phyloP scores from a whole-genome alignment of 2,888 invertebrate genomes.

The Pyrochroa serraticornis region DNA sequence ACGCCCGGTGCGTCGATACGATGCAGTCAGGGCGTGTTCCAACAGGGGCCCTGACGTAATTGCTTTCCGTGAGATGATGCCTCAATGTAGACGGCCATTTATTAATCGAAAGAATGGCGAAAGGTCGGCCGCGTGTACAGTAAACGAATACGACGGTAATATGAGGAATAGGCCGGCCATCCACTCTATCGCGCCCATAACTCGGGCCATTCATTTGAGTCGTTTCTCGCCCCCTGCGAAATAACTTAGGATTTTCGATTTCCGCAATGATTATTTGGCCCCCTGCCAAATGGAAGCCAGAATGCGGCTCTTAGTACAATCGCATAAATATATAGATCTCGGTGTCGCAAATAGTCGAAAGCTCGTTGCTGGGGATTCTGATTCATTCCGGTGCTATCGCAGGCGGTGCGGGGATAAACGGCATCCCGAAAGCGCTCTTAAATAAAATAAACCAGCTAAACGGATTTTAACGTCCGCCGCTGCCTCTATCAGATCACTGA shows the following conservation, averaged over 20 bases:
- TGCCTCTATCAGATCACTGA: neutral
- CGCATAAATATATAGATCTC: slow-evolving; percentile 33
- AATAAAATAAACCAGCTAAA: slow-evolving; percentile 24
- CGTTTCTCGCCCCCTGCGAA: slow-evolving; percentile 45
- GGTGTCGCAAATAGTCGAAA: slow-evolving; percentile 18
- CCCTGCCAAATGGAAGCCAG: slow-evolving; percentile 43
- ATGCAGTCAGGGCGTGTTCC: neutral
- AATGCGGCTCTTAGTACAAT: slow-evolving; percentile 40
- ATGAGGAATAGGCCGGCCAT: slow-evolving; percentile 42
- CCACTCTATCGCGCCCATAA: slow-evolving; percentile 43
- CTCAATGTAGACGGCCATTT: slow-evolving; percentile 25
- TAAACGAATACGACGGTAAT: slow-evolving; percentile 34
- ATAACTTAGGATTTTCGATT: slow-evolving; percentile 54
- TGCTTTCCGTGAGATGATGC: slow-evolving; percentile 18
- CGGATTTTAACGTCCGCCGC: slow-evolving; percentile 19
- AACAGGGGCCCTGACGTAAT: slow-evolving; percentile 18
- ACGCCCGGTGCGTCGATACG: neutral
- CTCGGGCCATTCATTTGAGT: slow-evolving; percentile 46
- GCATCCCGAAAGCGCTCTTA: slow-evolving; percentile 8
- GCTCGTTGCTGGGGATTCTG: slow-evolving; percentile 9
- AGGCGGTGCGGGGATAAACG: slow-evolving; percentile 14
- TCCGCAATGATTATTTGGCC: slow-evolving; percentile 53
- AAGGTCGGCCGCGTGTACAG: slow-evolving; percentile 27
- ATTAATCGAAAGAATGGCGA: slow-evolving; percentile 41
- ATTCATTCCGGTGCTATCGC: slow-evolving; percentile 6